These are phyloP conservation scores for Diadophis punctatus DNA, from an alignment of 2,113 vertebrate genomes.

Conservation along the genomic window DNA sequence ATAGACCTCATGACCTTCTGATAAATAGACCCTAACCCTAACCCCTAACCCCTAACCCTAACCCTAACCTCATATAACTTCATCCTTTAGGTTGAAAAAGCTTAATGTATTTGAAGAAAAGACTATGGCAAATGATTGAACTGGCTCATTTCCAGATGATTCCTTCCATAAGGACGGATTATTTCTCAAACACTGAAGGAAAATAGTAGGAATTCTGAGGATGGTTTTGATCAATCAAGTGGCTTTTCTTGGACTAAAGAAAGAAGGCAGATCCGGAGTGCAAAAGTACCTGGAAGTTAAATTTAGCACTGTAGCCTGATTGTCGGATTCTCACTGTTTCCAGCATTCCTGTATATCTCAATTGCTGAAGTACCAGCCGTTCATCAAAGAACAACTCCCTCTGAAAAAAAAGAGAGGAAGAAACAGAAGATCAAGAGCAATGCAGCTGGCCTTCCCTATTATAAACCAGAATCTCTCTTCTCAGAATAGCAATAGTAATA, in stretches of 20 bases:
- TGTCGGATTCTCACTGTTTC: constrained; percentile 94
- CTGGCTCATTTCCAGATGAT: neutral
- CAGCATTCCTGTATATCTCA: constrained; percentile 96
- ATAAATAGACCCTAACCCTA: too few species aligned
- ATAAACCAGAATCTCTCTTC: neutral
- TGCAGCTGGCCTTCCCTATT: neutral
- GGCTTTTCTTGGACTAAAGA: neutral
- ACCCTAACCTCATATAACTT: neutral
- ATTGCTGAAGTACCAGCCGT: constrained; percentile 88
- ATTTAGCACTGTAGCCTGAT: constrained; percentile 96
- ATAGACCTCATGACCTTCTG: too few species aligned
- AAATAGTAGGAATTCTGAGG: neutral
- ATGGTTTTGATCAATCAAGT: neutral
- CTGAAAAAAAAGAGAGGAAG: constrained; percentile 62
- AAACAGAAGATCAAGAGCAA: too few species aligned
- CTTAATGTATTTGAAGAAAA: neutral
- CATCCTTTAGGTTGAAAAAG: neutral
- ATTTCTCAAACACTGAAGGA: neutral
- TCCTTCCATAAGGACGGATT: neutral
- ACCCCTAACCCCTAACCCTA: too few species aligned
- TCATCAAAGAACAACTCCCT: constrained; percentile 91
- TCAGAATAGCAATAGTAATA: too few species aligned
- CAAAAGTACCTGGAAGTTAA: constrained; percentile 85
- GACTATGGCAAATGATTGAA: neutral
- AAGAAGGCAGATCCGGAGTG: neutral